phyloP scores from a whole-genome alignment of 2,888 invertebrate genomes.

The Rhagonycha lutea region DNA sequence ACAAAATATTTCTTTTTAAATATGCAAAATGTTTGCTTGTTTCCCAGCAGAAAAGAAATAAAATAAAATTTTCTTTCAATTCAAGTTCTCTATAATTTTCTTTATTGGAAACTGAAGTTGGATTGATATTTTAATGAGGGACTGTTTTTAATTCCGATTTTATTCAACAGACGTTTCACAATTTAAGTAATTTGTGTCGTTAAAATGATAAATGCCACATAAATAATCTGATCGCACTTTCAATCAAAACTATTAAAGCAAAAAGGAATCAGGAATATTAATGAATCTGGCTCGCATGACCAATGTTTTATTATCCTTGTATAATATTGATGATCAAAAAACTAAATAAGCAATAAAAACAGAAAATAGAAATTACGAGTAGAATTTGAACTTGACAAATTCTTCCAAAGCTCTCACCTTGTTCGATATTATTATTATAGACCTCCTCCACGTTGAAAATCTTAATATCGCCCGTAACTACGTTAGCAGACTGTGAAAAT shows the following conservation, averaged over 20 bases:
- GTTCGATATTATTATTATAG: neutral
- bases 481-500: constrained; percentile 8
- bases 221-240: neutral
- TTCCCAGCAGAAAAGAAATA: neutral
- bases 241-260: neutral
- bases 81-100: neutral
- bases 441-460: neutral
- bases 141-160: neutral
- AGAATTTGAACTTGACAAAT: neutral
- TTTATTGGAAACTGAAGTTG: neutral
- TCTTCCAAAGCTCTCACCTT: neutral
- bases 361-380: neutral
- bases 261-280: neutral
- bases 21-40: neutral
- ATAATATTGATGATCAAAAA: neutral
- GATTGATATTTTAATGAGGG: neutral
- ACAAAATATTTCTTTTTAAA: neutral
- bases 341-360: neutral
- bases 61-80: neutral
- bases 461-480: neutral
- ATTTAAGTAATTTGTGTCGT: neutral
- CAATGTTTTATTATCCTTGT: neutral
- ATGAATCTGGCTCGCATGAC: neutral
- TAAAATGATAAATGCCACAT: neutral
- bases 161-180: neutral